A percentile compares a stretch with the other conserved stretches of the same genome.
These are phyloP conservation scores for Rynchops niger DNA, from an alignment of 2,113 vertebrate genomes.

Conservation along the genomic window DNA sequence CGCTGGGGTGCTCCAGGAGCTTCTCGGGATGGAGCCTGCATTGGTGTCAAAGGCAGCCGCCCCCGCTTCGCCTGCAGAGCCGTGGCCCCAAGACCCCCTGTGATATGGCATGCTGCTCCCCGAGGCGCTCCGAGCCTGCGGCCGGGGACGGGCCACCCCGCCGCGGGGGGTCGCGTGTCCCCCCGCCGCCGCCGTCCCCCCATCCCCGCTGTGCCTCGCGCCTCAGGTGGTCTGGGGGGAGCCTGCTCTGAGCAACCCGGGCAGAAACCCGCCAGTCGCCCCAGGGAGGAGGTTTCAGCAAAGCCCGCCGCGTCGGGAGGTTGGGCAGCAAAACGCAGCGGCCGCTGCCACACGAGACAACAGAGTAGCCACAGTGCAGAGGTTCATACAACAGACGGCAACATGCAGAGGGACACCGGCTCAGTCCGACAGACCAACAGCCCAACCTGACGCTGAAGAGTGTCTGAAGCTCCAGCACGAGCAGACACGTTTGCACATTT, in stretches of 20 bases:
- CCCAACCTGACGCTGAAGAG: constrained; percentile 38
- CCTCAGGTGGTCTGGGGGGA: background rate
- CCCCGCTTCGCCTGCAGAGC: background rate
- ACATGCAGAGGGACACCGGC: constrained; percentile 66
- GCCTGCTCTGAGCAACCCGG: constrained; percentile 11
- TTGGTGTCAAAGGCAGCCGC: constrained; percentile 14
- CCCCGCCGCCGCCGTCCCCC: background rate
- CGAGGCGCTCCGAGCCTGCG: background rate
- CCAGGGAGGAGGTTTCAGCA: background rate
- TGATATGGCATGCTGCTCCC: background rate
- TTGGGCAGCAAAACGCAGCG: constrained; percentile 19
- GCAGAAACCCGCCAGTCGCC: background rate
- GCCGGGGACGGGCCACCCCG: background rate
- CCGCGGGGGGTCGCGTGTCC: background rate
- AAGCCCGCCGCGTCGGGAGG: background rate
- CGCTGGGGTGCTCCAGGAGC: constrained; percentile 25
- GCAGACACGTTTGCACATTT: constrained; percentile 37
- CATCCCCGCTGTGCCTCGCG: background rate
- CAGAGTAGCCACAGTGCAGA: constrained; percentile 69
- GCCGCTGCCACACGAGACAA: constrained; percentile 49
- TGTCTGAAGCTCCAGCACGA: constrained; percentile 44
- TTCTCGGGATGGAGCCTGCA: background rate
- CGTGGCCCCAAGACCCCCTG: constrained; percentile 1
- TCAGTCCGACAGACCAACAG: constrained; percentile 65
- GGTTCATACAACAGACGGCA: constrained; percentile 52